phyloP scores from a whole-genome alignment of 2,888 invertebrate genomes.

The Lymantria monacha region DNA sequence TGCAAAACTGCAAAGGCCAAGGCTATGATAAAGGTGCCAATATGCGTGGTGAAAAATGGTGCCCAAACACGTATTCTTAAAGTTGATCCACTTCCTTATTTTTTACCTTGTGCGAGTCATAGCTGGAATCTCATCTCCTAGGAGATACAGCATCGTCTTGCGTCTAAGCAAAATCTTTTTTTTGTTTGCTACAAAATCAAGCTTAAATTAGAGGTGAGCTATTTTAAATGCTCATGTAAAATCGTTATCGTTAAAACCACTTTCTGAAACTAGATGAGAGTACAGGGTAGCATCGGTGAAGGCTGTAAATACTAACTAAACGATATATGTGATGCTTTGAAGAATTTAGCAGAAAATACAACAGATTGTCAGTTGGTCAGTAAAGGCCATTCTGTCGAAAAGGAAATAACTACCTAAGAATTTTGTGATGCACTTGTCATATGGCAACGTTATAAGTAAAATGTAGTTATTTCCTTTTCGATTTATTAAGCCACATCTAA shows the following conservation, averaged over 20 bases:
- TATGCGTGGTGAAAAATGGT: background rate
- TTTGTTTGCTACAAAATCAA: constrained; percentile 8
- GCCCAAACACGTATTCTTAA: background rate
- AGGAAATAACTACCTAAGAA: constrained; percentile 10
- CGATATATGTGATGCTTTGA: too few species aligned
- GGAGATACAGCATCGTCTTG: background rate
- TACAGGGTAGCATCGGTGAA: constrained; percentile 18
- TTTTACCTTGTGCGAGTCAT: background rate
- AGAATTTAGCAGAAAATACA: constrained; percentile 6
- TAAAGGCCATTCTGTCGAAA: constrained; percentile 13
- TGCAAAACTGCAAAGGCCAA: background rate
- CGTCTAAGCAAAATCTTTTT: background rate
- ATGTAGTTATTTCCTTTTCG: too few species aligned
- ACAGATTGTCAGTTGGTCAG: constrained; percentile 9
- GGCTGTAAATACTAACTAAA: constrained; percentile 14
- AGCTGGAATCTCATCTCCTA: constrained; percentile 1
- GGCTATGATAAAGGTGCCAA: background rate
- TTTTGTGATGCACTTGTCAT: constrained; percentile 3
- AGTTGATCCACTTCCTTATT: background rate
- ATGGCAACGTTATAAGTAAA: constrained; percentile 14
- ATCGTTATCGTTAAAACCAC: constrained; percentile 21
- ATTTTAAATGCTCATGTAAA: constrained; percentile 21
- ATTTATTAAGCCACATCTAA: too few species aligned
- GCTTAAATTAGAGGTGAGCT: constrained; percentile 16
- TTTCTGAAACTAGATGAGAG: constrained; percentile 27